Evolutionary conservation across 1,140 invertebrate species (phyloP).

Genomic region (Drosophila sulfurigaster): DNA sequence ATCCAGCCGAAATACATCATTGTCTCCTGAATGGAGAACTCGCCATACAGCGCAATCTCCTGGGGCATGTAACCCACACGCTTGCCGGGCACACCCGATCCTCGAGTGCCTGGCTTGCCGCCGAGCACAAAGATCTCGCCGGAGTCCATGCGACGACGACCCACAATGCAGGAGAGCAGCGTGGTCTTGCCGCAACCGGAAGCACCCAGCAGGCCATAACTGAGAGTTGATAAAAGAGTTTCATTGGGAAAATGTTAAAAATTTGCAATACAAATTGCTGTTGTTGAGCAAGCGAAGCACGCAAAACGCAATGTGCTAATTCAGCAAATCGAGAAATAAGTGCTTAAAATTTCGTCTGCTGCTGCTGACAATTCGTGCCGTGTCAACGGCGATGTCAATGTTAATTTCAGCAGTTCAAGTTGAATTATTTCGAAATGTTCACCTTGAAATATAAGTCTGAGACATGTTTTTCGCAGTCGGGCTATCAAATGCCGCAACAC

Average conservation of each 20-base stretch:
- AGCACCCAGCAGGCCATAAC: slow-evolving; percentile 93
- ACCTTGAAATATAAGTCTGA: slow-evolving; percentile 62
- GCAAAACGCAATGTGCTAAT: slow-evolving; percentile 42
- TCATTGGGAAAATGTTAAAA: background rate
- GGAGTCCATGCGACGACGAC: slow-evolving; percentile 90
- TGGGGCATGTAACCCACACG: slow-evolving; percentile 94
- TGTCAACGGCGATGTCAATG: slow-evolving; percentile 76
- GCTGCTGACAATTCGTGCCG: slow-evolving; percentile 35
- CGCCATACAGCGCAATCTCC: slow-evolving; percentile 97
- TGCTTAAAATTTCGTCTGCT: slow-evolving; percentile 10
- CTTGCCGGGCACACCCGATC: slow-evolving; percentile 94
- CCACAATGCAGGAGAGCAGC: slow-evolving; percentile 93
- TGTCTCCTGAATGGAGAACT: slow-evolving; percentile 97
- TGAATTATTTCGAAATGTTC: slow-evolving; percentile 81
- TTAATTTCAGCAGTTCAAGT: slow-evolving; percentile 79
- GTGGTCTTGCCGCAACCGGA: slow-evolving; percentile 95
- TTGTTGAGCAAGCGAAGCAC: slow-evolving; percentile 6
- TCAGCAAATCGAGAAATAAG: slow-evolving; percentile 43
- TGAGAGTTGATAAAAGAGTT: slow-evolving; percentile 67
- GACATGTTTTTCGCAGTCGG: slow-evolving; percentile 48
- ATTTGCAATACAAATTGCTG: background rate
- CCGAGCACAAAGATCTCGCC: slow-evolving; percentile 94
- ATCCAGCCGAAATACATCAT: slow-evolving; percentile 99
- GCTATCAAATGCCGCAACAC: slow-evolving; percentile 54
- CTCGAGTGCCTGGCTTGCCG: slow-evolving; percentile 92